phyloP scores from a whole-genome alignment of 2,113 vertebrate genomes.

The Murina feae region DNA sequence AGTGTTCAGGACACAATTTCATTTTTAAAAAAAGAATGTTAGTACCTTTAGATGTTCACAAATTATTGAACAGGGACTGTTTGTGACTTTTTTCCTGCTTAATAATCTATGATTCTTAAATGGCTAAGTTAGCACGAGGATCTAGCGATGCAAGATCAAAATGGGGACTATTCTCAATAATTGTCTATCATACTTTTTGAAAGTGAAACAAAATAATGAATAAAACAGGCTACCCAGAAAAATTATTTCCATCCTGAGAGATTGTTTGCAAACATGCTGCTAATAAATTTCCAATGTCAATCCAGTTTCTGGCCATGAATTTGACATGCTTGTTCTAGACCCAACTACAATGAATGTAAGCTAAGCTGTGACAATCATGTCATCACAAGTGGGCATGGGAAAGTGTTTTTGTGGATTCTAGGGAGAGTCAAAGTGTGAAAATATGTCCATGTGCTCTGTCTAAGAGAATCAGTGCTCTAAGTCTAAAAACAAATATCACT shows the following conservation, averaged over 20 bases:
- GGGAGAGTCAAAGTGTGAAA: neutral
- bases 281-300: neutral
- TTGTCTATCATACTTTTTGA: neutral
- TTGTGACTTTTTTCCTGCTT: neutral
- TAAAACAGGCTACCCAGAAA: neutral
- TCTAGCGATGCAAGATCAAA: neutral
- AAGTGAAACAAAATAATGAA: conserved; percentile 30
- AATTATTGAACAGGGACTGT: neutral
- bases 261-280: neutral
- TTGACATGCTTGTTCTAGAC: neutral
- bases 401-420: conserved; percentile 1
- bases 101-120: neutral
- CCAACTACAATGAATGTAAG: conserved; percentile 32
- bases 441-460: neutral
- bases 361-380: neutral
- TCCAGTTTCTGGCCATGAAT: neutral
- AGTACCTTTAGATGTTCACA: neutral
- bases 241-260: neutral
- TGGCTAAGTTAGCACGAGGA: neutral
- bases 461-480: neutral
- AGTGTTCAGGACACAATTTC: neutral
- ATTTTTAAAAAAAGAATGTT: neutral
- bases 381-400: neutral
- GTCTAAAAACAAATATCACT: conserved; percentile 37
- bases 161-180: neutral